Percentiles rank a stretch among this genome's conserved stretches.
Evolutionary conservation across 2,888 invertebrate species (phyloP).

Genomic region (Altica lythri): DNA sequence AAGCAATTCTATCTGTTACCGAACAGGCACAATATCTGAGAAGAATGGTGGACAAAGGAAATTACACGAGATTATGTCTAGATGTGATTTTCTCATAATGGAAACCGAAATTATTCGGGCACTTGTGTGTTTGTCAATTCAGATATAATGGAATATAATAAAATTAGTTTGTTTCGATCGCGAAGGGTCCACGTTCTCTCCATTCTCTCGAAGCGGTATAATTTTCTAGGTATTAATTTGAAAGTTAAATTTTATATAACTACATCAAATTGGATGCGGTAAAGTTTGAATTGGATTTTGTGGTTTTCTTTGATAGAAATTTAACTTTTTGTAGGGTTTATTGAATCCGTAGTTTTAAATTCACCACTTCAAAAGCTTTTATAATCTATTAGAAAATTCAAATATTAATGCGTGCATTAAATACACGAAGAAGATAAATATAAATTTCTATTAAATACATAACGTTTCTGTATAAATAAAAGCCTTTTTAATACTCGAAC

Average conservation of each 20-base stretch:
- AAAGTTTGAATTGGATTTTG: slow-evolving; percentile 21
- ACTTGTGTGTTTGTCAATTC: slow-evolving; percentile 25
- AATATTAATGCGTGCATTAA: too few relatives aligned
- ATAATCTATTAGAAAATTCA: background rate
- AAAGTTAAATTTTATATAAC: slow-evolving; percentile 22
- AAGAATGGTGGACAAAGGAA: slow-evolving; percentile 15
- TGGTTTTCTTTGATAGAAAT: slow-evolving; percentile 11
- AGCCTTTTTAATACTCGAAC: too few relatives aligned
- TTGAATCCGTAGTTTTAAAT: too few relatives aligned
- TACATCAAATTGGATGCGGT: slow-evolving; percentile 15
- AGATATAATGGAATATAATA: slow-evolving; percentile 30
- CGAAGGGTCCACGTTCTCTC: slow-evolving; percentile 8
- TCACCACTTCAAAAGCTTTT: too few relatives aligned
- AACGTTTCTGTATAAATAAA: too few relatives aligned
- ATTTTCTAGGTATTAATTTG: slow-evolving; percentile 18
- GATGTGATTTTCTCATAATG: slow-evolving; percentile 23
- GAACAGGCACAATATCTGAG: slow-evolving; percentile 3
- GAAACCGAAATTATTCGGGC: slow-evolving; percentile 24
- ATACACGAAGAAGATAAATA: too few relatives aligned
- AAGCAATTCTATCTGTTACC: slow-evolving; percentile 2
- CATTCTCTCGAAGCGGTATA: slow-evolving; percentile 1
- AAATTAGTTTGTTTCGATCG: slow-evolving; percentile 23
- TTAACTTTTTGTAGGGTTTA: too few relatives aligned
- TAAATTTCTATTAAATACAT: too few relatives aligned
- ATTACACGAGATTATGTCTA: slow-evolving; percentile 23